A percentile compares a stretch with the other conserved stretches of the same genome.
Conservation (phyloP, 2,113 vertebrate species). For the Hyperopisus bebe region DNA sequence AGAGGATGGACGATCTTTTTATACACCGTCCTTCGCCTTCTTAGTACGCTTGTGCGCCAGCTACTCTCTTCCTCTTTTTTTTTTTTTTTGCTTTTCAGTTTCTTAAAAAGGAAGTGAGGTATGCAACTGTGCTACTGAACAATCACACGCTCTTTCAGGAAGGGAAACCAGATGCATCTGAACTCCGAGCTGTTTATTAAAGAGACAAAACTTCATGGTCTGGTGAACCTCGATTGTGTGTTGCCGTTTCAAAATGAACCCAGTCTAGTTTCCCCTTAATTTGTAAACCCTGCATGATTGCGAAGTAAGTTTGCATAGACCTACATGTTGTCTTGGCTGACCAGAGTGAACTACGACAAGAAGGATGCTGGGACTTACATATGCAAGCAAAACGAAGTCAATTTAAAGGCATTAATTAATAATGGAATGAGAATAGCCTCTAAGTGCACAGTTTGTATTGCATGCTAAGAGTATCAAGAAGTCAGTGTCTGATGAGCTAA, state of each 20-base stretch:
- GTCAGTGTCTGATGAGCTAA: neutral
- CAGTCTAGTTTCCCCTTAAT: neutral
- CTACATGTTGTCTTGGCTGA: neutral
- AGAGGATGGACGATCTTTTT: neutral
- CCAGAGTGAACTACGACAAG: neutral
- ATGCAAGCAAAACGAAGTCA: neutral
- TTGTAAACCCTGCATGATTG: neutral
- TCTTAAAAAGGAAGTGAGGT: slow-evolving; percentile 71
- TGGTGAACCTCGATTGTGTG: neutral
- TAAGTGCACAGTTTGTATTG: neutral
- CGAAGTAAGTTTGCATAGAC: neutral
- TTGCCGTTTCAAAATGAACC: neutral
- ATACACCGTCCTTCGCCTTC: slow-evolving; percentile 2
- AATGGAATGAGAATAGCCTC: neutral
- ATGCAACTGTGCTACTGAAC: slow-evolving; percentile 44
- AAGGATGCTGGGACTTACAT: neutral
- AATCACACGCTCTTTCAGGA: slow-evolving; percentile 15
- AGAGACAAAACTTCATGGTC: neutral
- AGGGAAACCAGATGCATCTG: neutral
- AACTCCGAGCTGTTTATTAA: neutral
- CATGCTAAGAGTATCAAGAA: neutral
- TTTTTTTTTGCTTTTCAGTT: neutral
- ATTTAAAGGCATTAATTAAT: neutral
- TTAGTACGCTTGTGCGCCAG: slow-evolving; percentile 25
- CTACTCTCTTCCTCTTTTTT: slow-evolving; percentile 20